Percentiles rank a stretch among this genome's conserved stretches.
Evolutionary conservation across 2,888 invertebrate species (phyloP).

Genomic region (Parnassius smintheus): DNA sequence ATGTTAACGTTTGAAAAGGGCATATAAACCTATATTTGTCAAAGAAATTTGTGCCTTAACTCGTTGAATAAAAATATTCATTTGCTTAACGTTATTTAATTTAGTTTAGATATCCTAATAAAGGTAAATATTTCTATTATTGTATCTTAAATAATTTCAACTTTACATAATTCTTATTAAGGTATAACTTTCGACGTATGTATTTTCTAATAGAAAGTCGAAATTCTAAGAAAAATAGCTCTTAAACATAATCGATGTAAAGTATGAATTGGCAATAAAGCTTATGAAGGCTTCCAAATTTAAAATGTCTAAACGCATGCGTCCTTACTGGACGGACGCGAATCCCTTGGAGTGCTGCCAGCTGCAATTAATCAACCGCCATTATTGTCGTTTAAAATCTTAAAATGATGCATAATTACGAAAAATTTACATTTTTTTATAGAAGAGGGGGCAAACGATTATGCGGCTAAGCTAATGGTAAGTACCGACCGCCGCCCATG

Average conservation of each 20-base stretch:
- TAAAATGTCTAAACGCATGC: conserved; percentile 24
- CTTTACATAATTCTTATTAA: not conserved
- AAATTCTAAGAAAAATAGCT: conserved; percentile 8
- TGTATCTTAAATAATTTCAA: not conserved
- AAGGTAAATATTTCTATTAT: conserved; percentile 13
- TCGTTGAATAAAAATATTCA: not conserved
- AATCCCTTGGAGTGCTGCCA: conserved; percentile 14
- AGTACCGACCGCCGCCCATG: too few relatives aligned
- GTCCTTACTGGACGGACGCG: conserved; percentile 5
- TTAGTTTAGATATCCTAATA: conserved; percentile 4
- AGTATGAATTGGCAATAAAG: conserved; percentile 1
- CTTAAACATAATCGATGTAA: not conserved
- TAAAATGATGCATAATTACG: too few relatives aligned
- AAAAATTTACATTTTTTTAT: too few relatives aligned
- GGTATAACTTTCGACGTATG: not conserved
- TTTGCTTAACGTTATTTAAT: conserved; percentile 1
- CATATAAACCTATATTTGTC: not conserved
- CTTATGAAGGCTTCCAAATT: conserved; percentile 8
- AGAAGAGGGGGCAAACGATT: too few relatives aligned
- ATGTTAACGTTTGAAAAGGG: not conserved
- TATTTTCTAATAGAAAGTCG: not conserved
- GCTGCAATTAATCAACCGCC: not conserved
- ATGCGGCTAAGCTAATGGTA: too few relatives aligned
- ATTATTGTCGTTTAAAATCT: too few relatives aligned
- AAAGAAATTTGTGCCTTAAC: conserved; percentile 9